These are phyloP conservation scores for Orthosia incerta DNA, from an alignment of 2,888 invertebrate genomes.

Conservation along the genomic window DNA sequence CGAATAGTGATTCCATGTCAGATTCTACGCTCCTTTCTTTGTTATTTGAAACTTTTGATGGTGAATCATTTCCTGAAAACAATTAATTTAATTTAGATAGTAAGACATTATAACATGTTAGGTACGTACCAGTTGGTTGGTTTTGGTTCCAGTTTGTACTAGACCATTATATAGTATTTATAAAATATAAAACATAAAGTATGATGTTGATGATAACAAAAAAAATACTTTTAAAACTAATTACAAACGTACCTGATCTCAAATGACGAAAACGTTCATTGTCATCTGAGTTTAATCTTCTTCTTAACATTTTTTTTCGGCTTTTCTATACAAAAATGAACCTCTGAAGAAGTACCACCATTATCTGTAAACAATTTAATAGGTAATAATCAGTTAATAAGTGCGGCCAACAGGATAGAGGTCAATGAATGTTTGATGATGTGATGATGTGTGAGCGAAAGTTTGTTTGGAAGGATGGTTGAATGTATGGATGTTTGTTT, in stretches of 20 bases:
- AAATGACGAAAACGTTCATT: not conserved
- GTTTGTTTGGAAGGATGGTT: too few relatives aligned
- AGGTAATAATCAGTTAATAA: conserved; percentile 6
- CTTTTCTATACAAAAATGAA: not conserved
- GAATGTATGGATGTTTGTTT: not conserved
- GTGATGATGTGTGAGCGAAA: too few relatives aligned
- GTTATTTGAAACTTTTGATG: conserved; percentile 15
- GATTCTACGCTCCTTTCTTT: conserved; percentile 12
- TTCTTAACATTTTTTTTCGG: not conserved
- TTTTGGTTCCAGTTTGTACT: conserved; percentile 20
- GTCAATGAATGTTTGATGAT: conserved; percentile 16
- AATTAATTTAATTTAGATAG: conserved; percentile 19
- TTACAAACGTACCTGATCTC: conserved; percentile 10
- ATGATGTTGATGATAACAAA: conserved; percentile 1
- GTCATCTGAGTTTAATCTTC: not conserved
- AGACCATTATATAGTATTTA: too few relatives aligned
- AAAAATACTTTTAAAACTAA: conserved; percentile 20
- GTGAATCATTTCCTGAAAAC: conserved; percentile 15
- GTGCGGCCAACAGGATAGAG: conserved; percentile 15
- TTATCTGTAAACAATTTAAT: conserved; percentile 2
- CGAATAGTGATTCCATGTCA: conserved; percentile 15
- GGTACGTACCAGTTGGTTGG: conserved; percentile 23
- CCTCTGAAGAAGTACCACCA: not conserved
- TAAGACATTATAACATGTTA: conserved; percentile 23
- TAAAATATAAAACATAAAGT: too few relatives aligned